These are phyloP conservation scores for Heteromurus nitidus DNA, from an alignment of 2,888 invertebrate species.

Conservation along the genomic window DNA sequence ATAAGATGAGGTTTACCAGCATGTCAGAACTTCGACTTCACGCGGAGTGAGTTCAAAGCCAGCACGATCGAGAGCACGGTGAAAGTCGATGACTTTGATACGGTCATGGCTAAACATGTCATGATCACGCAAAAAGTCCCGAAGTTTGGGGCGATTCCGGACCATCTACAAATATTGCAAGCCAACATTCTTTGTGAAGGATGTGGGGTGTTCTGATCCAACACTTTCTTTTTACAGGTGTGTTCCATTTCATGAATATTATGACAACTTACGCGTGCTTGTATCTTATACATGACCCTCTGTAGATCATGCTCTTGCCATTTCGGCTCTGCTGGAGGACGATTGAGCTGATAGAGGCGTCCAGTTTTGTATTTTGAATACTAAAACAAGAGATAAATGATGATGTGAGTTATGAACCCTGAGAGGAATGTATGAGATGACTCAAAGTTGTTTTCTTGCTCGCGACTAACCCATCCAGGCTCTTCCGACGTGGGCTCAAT, in stretches of 20 bases:
- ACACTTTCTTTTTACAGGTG: too few relatives aligned
- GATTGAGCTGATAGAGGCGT: conserved; percentile 69
- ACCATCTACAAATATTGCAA: too few relatives aligned
- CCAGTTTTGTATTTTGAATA: conserved; percentile 69
- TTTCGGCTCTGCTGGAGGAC: conserved; percentile 68
- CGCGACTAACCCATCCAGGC: conserved; percentile 72
- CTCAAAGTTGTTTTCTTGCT: too few relatives aligned
- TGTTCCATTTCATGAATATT: too few relatives aligned
- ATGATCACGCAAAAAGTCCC: conserved; percentile 70
- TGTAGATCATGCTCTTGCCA: conserved; percentile 73
- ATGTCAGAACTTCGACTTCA: conserved; percentile 83
- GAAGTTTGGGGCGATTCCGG: conserved; percentile 68
- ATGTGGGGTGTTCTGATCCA: too few relatives aligned
- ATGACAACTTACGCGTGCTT: conserved; percentile 67
- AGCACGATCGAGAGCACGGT: conserved; percentile 82
- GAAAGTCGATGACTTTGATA: conserved; percentile 79
- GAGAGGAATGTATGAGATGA: too few relatives aligned
- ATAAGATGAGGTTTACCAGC: conserved; percentile 81
- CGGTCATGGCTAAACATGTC: conserved; percentile 70
- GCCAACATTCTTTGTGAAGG: too few relatives aligned
- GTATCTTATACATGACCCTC: conserved; percentile 72
- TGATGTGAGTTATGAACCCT: too few relatives aligned
- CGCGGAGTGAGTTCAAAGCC: conserved; percentile 81
- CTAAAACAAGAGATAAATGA: too few relatives aligned
- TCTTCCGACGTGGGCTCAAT: conserved; percentile 77